These are phyloP conservation scores for Thereva nobilitata DNA, from an alignment of 2,888 invertebrate species.

Conservation along the genomic window DNA sequence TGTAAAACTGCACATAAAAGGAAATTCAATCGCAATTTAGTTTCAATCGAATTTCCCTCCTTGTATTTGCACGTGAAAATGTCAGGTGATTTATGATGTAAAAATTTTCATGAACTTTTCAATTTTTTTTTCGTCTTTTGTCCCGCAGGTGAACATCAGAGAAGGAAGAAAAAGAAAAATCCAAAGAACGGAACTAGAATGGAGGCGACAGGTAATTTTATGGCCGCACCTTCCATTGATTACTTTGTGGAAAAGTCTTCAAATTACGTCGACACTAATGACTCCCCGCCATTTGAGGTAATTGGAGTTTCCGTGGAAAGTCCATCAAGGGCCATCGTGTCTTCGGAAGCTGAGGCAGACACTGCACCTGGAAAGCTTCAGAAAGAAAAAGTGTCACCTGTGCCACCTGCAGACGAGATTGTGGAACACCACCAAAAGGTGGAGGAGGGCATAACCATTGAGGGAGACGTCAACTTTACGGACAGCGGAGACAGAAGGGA, in stretches of 20 bases:
- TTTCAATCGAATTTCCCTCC: too few species aligned
- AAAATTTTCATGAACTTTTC: conserved; percentile 8
- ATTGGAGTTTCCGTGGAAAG: conserved; percentile 40
- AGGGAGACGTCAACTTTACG: not conserved
- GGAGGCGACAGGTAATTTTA: conserved; percentile 18
- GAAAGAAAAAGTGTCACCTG: not conserved
- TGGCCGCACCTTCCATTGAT: conserved; percentile 40
- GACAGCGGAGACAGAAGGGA: conserved; percentile 4
- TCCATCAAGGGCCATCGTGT: conserved; percentile 25
- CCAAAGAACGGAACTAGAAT: conserved; percentile 3
- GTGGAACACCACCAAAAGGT: conserved; percentile 4
- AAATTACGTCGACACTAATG: conserved; percentile 38
- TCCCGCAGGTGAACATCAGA: conserved; percentile 16
- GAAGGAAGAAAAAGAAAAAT: conserved; percentile 9
- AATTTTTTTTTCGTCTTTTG: not conserved
- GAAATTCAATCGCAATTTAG: too few species aligned
- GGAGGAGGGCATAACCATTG: conserved; percentile 4
- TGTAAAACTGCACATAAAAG: too few species aligned
- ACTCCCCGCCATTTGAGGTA: conserved; percentile 29
- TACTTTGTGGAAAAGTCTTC: conserved; percentile 40
- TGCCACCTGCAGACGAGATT: conserved; percentile 15
- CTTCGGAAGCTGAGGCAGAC: conserved; percentile 21
- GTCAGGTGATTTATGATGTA: not conserved
- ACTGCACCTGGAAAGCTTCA: conserved; percentile 22
- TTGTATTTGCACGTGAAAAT: too few species aligned